Base-by-base conservation (phyloP, 1,140 invertebrate species). In the Oedothorax gibbosus region DNA sequence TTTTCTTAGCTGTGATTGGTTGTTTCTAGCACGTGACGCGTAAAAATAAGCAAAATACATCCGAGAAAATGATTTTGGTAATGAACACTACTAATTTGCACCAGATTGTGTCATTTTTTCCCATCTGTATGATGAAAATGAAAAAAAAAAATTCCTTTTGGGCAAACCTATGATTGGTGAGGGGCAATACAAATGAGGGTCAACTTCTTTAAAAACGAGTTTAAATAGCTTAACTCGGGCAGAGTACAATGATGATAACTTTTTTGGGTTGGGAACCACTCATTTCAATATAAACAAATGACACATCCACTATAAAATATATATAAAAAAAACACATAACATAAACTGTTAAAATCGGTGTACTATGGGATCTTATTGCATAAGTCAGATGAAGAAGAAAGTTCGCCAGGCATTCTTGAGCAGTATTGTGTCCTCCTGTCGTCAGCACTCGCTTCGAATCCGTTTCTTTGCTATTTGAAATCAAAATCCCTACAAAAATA, bases 401-500 rank as follows among this genome's bases (percentile, higher is more conserved):
- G 56, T 75, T 21, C 35, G 72, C 53, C 35, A 50, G 57, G 12
- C 71, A 14, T 21, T 57, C 72, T 0, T 49, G 7, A 10, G 20
- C 20, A 72, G 18, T 51, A 21, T 57, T n/a, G 12, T 21, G 15
- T 66, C 64, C 10, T 12, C 54, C 20, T 75, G n/a, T 21, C 15
- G 12, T 21, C n/a, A 12, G 49, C 54, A 6, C 20, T 56, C 18
- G 72, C 35, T 10, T 60, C 14, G 53, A 57, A 20, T 66, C 64
- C 21, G 35, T 75, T 56, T 57, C 72, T 15, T 35, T 35, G 72
- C 72, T 79, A 54, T 79, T 71, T 65, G 81, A 84, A 84, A 84
- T 75, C 7, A 84, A 65, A 76, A 64, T 62, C 49, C 69, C 81
- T 84, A 84, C 81, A 84, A 84, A 84, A 84, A 84, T 84, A 84